phyloP scores from a whole-genome alignment of 2,797 vertebrate genomes.

The Macropus fuliginosus region DNA sequence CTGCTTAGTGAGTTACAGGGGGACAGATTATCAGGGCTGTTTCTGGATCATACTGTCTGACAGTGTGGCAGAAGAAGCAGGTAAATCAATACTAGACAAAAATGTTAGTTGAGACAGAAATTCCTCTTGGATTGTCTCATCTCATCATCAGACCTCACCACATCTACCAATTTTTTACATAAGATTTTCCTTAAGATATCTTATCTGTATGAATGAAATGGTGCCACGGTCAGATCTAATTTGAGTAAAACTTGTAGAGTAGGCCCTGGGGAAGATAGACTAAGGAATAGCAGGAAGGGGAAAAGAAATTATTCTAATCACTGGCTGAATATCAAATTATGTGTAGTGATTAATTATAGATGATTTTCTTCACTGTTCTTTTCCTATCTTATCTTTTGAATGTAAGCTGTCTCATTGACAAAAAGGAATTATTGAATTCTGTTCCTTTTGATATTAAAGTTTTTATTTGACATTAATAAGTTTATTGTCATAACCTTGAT shows the following conservation, averaged over 20 bases:
- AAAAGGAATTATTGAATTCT: background rate
- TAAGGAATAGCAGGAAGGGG: background rate
- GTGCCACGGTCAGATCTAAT: background rate
- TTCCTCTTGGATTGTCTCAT: constrained; percentile 17
- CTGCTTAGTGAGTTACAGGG: rapidly evolving
- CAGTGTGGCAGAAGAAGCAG: constrained; percentile 24
- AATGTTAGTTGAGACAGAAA: constrained; percentile 63
- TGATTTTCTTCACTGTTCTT: background rate
- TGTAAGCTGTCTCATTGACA: background rate
- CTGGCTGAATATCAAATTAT: background rate
- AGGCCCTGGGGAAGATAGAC: background rate
- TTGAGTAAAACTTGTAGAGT: background rate
- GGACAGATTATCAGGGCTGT: constrained; percentile 14
- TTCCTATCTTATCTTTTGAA: background rate
- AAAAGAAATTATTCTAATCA: constrained; percentile 3
- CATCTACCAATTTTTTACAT: constrained; percentile 5
- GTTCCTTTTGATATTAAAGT: background rate
- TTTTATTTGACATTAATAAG: background rate
- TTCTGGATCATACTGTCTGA: background rate
- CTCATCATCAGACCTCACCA: constrained; percentile 70
- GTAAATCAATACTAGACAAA: constrained; percentile 39
- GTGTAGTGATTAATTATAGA: background rate
- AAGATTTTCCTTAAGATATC: constrained; percentile 30
- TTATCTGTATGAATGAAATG: constrained; percentile 7
- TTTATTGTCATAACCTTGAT: background rate